Conservation (phyloP, 1,140 invertebrate genomes). For the Ridgeia piscesae region DNA sequence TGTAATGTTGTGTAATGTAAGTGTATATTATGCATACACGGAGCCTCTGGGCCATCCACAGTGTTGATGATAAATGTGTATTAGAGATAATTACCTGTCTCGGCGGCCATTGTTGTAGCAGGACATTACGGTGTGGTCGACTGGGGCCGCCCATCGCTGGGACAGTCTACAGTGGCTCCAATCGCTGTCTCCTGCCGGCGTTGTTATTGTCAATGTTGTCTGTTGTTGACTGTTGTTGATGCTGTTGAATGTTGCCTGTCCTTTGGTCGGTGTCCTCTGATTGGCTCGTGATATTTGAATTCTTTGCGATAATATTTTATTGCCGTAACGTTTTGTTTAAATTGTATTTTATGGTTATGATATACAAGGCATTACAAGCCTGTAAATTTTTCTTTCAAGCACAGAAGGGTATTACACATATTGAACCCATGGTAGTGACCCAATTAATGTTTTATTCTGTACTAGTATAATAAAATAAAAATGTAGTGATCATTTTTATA, state of each 20-base stretch:
- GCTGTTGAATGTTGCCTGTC: not conserved
- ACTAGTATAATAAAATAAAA: too few species aligned
- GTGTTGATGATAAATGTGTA: not conserved
- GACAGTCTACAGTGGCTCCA: not conserved
- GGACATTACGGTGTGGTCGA: not conserved
- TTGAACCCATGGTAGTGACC: not conserved
- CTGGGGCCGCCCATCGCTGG: not conserved
- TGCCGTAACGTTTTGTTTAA: not conserved
- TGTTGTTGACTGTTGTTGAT: not conserved
- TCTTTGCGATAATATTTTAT: not conserved
- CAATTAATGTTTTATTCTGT: not conserved
- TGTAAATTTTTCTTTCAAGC: not conserved
- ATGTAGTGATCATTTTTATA: too few species aligned
- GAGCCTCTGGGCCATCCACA: not conserved
- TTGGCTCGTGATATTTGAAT: not conserved
- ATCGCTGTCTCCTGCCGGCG: not conserved
- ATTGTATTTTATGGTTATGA: not conserved
- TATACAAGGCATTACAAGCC: not conserved
- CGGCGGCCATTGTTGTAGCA: not conserved
- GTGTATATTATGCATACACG: not conserved
- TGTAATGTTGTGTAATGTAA: not conserved
- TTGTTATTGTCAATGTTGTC: not conserved
- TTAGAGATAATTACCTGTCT: not conserved
- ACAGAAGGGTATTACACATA: not conserved
- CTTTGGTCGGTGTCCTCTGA: not conserved